Evolutionary conservation across 2,113 vertebrate species (phyloP).

Genomic region (Ochotona curzoniae): DNA sequence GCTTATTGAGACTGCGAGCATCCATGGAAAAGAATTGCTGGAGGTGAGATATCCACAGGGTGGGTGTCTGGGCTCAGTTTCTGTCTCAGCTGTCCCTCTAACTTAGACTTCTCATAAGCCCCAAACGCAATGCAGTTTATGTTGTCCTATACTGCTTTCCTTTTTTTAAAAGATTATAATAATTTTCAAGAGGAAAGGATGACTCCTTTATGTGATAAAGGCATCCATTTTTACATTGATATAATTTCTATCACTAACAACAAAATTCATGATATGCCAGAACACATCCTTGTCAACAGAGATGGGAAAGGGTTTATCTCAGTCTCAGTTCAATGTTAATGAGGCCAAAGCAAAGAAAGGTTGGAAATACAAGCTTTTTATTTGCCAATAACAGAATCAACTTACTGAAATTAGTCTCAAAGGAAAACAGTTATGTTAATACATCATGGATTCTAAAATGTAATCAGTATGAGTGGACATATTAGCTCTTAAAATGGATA

Average conservation of each 20-base stretch:
- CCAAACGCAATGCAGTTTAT: neutral
- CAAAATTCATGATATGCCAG: neutral
- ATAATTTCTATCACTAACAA: neutral
- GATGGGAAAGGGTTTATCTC: neutral
- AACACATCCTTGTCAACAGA: conserved; percentile 46
- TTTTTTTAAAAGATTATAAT: neutral
- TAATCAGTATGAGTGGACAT: conserved; percentile 24
- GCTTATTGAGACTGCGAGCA: neutral
- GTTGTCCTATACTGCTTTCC: neutral
- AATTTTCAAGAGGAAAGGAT: conserved; percentile 9
- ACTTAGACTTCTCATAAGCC: neutral
- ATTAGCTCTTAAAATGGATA: conserved; percentile 2
- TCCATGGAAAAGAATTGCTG: neutral
- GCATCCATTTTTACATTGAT: neutral
- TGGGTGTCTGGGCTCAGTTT: neutral
- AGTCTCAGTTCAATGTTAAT: neutral
- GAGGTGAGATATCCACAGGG: neutral
- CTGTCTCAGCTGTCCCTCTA: neutral
- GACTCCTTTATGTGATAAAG: conserved; percentile 10
- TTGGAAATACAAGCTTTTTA: conserved; percentile 24
- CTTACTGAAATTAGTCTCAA: conserved; percentile 32
- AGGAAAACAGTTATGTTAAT: conserved; percentile 13
- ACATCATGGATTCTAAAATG: conserved; percentile 32
- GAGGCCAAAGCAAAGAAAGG: neutral
- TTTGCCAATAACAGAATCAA: conserved; percentile 5